phyloP scores from a whole-genome alignment of 2,888 invertebrate genomes.

The Stegophylla sp. region DNA sequence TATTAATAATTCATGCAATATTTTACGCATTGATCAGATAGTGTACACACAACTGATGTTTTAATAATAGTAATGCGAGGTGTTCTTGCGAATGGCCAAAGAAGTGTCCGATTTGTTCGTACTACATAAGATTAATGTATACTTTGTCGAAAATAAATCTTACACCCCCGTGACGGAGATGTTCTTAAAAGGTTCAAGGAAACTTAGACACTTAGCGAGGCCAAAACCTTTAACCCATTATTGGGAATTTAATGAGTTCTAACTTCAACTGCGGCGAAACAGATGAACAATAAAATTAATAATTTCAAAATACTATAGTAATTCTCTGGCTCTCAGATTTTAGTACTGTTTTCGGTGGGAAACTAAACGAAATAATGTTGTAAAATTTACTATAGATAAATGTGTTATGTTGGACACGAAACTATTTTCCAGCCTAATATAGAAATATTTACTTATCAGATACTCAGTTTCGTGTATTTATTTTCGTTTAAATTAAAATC shows the following conservation, averaged over 20 bases:
- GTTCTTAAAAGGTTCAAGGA: background rate
- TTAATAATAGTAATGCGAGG: background rate
- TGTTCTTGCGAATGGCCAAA: background rate
- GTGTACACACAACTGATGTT: background rate
- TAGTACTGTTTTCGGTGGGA: too few species aligned
- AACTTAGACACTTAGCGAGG: background rate
- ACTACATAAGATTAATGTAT: conserved; percentile 13
- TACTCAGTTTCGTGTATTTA: too few species aligned
- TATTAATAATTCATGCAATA: too few species aligned
- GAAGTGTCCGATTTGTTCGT: background rate
- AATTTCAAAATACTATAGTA: background rate
- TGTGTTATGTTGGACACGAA: too few species aligned
- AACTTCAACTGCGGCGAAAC: background rate
- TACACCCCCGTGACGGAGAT: conserved; percentile 1
- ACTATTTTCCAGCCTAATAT: too few species aligned
- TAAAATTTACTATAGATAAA: too few species aligned
- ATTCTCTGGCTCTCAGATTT: background rate
- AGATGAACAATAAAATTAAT: too few species aligned
- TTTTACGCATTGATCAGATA: background rate
- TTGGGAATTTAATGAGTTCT: background rate
- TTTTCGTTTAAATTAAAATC: too few species aligned
- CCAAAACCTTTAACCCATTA: conserved; percentile 7
- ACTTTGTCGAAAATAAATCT: conserved; percentile 2
- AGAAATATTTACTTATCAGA: too few species aligned
- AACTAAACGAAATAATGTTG: too few species aligned